Evolutionary conservation across 2,113 vertebrate genomes (phyloP), one percentile per base, ranked within the genome.

Genomic region (Tauraco erythrolophus): DNA sequence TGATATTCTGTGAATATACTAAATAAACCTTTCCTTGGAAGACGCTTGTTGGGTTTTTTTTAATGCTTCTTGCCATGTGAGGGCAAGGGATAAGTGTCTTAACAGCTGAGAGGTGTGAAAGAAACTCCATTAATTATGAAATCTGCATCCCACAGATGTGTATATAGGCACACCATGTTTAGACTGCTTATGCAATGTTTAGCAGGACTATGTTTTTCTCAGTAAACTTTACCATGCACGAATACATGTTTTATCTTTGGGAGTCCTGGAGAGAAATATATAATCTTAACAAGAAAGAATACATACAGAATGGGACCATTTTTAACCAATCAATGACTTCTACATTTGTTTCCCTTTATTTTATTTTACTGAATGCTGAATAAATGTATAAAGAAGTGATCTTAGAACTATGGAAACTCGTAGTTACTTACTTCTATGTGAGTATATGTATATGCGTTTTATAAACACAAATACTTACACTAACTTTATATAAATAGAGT

Each of bases 1-100:
- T 91, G 90, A 56, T 7, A 56, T 60, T 97, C 62, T 88, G 35
- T 85, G 41, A 87, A 91, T 85, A 86, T 74, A 88, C 77, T 96
- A 64, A 94, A 94, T 72, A 88, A 84, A 77, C 12, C 2, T 82
- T 94, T 88, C 65, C n/a, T 93, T 95, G 82, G 65, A 97, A 87
- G 46, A 97, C 92, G 8, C 4, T 31, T 74, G 1, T 17, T 69
- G 1, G 3, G 1, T 0, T 3, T 19, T 45, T 61, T 45, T 82
- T 17, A n/a, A 93, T 75, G 10, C 33, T 79, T 82, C 71, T 45
- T 57, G 31, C 11, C 58, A 33, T 27, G 53, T 27, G 60, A 58
- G 11, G 30, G 45, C 57, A 74, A 95, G 85, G 33, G 28, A 41
- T 51, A 76, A 9, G 3, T 60, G 10, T 27, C 9, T 56, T 43